Evolutionary conservation across 2,888 invertebrate species (phyloP).

Genomic region (Adineta ricciae): DNA sequence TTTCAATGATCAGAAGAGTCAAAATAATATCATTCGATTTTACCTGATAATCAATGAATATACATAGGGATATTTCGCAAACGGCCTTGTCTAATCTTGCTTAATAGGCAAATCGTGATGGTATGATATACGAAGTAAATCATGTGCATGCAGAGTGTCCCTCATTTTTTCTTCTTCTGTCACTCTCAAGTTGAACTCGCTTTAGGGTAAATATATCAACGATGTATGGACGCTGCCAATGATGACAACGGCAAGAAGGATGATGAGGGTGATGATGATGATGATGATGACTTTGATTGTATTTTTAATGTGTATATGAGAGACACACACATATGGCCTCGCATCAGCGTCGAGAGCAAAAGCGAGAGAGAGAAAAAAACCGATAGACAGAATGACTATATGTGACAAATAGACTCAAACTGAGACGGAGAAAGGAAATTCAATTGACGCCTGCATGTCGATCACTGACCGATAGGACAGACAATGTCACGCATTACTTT

Average conservation of each 20-base stretch:
- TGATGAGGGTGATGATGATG: not conserved
- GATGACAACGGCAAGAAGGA: not conserved
- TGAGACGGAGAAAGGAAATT: not conserved
- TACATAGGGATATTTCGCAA: not conserved
- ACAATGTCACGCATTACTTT: not conserved
- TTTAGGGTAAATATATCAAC: not conserved
- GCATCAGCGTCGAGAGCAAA: not conserved
- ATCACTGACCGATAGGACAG: not conserved
- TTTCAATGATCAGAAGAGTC: not conserved
- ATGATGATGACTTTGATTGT: slow-evolving; percentile 8
- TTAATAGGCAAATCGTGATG: not conserved
- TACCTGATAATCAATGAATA: not conserved
- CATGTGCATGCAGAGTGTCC: not conserved
- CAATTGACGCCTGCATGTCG: not conserved
- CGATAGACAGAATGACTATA: not conserved
- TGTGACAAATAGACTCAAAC: not conserved
- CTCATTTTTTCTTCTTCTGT: not conserved
- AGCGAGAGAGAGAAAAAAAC: not conserved
- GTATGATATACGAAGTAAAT: not conserved
- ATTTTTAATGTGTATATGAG: not conserved
- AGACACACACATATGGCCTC: not conserved
- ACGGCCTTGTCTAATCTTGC: not conserved
- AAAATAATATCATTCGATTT: not conserved
- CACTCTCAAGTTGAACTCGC: not conserved
- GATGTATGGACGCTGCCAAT: not conserved